A percentile compares a stretch with the other conserved stretches of the same genome.
These are phyloP conservation scores for Lasioglossum villosulum DNA, from an alignment of 2,888 invertebrate genomes.

Conservation along the genomic window DNA sequence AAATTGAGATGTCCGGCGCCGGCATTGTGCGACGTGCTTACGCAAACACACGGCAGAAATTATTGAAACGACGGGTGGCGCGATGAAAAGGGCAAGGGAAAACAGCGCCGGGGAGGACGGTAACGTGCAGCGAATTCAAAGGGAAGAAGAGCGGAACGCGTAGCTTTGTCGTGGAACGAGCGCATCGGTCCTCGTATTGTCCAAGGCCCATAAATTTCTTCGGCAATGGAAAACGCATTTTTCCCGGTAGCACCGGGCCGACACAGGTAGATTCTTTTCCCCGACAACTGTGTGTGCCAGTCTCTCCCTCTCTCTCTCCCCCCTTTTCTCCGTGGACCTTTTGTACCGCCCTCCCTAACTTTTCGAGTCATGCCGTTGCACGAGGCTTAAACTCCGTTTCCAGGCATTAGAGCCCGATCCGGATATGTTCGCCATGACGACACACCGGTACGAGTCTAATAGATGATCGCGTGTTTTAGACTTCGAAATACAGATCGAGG, in stretches of 20 bases:
- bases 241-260: slow-evolving; percentile 74
- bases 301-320: not conserved
- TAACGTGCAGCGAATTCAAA: slow-evolving; percentile 30
- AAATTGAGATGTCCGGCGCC: slow-evolving; percentile 64
- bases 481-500: slow-evolving; percentile 23
- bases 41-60: slow-evolving; percentile 68
- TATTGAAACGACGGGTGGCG: slow-evolving; percentile 61
- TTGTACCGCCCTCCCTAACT: slow-evolving; percentile 55
- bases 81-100: slow-evolving; percentile 33
- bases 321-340: slow-evolving; percentile 25
- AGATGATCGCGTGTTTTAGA: slow-evolving; percentile 35
- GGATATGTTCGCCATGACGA: slow-evolving; percentile 32
- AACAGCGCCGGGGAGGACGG: slow-evolving; percentile 9
- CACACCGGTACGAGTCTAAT: slow-evolving; percentile 36
- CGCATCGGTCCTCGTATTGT: slow-evolving; percentile 76
- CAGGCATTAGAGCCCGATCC: slow-evolving; percentile 60
- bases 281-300: slow-evolving; percentile 20
- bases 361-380: slow-evolving; percentile 53
- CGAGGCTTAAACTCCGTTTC: slow-evolving; percentile 69
- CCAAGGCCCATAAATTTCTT: slow-evolving; percentile 79
- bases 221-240: slow-evolving; percentile 81
- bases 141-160: slow-evolving; percentile 38
- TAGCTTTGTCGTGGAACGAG: slow-evolving; percentile 65
- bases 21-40: slow-evolving; percentile 62
- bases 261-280: slow-evolving; percentile 63